Conservation (phyloP, 2,797 vertebrate genomes). For the Melanotaenia trifasciata region DNA sequence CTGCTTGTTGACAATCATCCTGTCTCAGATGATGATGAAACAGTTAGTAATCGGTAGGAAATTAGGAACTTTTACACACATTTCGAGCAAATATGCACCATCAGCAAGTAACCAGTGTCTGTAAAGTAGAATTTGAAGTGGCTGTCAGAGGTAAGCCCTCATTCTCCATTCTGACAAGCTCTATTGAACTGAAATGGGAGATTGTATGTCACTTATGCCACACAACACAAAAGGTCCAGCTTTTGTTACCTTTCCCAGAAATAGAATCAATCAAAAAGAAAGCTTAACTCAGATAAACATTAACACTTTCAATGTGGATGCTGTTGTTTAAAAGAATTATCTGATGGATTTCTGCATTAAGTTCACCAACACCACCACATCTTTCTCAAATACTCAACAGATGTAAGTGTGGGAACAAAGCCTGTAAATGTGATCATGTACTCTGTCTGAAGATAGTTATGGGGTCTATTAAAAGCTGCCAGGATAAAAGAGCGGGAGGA, state of each 20-base stretch:
- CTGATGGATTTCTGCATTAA: conserved; percentile 1
- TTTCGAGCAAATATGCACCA: not conserved
- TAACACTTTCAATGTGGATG: not conserved
- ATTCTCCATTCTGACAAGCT: conserved; percentile 57
- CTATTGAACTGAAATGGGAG: conserved; percentile 40
- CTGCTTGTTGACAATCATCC: not conserved
- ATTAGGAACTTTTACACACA: not conserved
- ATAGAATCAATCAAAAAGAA: conserved; percentile 36
- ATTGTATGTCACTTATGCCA: conserved; percentile 41
- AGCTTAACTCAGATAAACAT: conserved; percentile 18
- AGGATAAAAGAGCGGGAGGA: conserved; percentile 74
- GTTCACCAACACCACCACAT: not conserved
- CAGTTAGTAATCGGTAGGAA: not conserved
- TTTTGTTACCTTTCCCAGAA: conserved; percentile 52
- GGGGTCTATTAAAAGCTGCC: conserved; percentile 69
- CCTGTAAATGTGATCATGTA: not conserved
- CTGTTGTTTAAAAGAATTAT: not conserved
- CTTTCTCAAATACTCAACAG: not conserved
- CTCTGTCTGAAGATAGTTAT: conserved; percentile 4
- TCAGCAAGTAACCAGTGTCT: conserved; percentile 7
- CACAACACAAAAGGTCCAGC: conserved; percentile 36
- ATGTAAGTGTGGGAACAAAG: not conserved
- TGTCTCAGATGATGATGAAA: not conserved
- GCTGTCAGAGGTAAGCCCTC: conserved; percentile 39
- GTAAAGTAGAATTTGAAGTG: not conserved